Base-by-base conservation (phyloP, 2,797 vertebrate species). In the Myotis vivesi region DNA sequence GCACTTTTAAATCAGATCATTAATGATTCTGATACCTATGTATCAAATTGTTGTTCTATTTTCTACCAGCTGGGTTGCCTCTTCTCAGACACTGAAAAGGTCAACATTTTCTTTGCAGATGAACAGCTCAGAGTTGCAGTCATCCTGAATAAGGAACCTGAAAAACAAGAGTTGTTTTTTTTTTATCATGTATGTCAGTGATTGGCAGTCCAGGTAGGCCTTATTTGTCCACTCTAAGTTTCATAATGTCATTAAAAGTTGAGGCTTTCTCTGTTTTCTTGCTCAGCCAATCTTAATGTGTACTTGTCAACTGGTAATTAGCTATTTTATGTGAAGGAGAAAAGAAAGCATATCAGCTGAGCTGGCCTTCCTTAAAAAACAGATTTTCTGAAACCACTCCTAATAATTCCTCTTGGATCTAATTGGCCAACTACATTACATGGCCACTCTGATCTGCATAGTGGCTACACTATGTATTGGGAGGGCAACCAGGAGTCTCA, bases 101-200 rank as follows among this genome's bases (percentile, higher is more conserved):
- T 66, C 96, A 93, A 9, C 62, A 53, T 80, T 89, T 79, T 92
- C 80, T 82, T 76, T 91, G 59, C 80, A 72, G 53, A 59, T 80
- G 59, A 93, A 69, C 66, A 73, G 41, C 57, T 76, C 25, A 92
- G 83, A 64, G 38, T 86, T 94, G 38, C 22, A 30, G 71, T 83
- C 72, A 89, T 53, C 72, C 46, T 66, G 64, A 92, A 69, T 53
- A 76, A 91, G 82, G 88, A 95, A 90, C 82, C 91, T 95, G 86
- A 82, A 89, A 94, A 94, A 25, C 59, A 46, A 91, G 41, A 6
- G 36, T 0, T 57, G 4, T 4, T 23, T 84, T 89, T 33, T 84
- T 92, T 94, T 93, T 83, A 73, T 76, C 64, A 57, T 4, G 2
- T 41, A 1, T 84, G 59, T 81, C 62, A 23, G 36, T 69, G 15